Evolutionary conservation across 2,797 vertebrate species (phyloP).

Genomic region (Rousettus madagascariensis): DNA sequence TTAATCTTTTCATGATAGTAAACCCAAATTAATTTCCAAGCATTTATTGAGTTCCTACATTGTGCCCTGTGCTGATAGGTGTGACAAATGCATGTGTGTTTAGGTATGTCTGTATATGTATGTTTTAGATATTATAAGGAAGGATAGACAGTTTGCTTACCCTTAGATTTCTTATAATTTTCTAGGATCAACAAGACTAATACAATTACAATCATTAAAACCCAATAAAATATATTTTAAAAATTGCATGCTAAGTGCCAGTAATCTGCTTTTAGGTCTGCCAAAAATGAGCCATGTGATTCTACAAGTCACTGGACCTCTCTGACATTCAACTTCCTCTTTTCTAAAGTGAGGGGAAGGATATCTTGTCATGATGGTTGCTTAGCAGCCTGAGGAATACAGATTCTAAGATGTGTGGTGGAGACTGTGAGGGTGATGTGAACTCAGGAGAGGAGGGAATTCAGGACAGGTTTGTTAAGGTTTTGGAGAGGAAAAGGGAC

Average conservation of each 20-base stretch:
- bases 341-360: neutral
- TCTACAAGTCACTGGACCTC: neutral
- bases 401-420: neutral
- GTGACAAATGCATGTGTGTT: neutral
- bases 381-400: neutral
- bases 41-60: constrained; percentile 22
- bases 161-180: neutral
- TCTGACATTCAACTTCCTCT: neutral
- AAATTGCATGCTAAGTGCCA: neutral
- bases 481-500: neutral
- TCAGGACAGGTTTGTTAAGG: neutral
- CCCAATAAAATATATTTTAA: neutral
- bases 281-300: neutral
- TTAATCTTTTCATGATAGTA: constrained; percentile 65
- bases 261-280: neutral
- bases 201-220: constrained; percentile 6
- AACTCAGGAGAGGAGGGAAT: neutral
- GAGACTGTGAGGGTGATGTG: neutral
- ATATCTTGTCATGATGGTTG: neutral
- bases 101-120: neutral
- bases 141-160: neutral
- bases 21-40: constrained; percentile 60
- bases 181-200: neutral
- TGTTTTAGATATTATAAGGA: neutral
- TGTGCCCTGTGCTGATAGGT: neutral